Percentiles rank a stretch among this genome's conserved stretches.
Conservation (phyloP, 2,888 invertebrate species). For the Eulithis prunata region DNA sequence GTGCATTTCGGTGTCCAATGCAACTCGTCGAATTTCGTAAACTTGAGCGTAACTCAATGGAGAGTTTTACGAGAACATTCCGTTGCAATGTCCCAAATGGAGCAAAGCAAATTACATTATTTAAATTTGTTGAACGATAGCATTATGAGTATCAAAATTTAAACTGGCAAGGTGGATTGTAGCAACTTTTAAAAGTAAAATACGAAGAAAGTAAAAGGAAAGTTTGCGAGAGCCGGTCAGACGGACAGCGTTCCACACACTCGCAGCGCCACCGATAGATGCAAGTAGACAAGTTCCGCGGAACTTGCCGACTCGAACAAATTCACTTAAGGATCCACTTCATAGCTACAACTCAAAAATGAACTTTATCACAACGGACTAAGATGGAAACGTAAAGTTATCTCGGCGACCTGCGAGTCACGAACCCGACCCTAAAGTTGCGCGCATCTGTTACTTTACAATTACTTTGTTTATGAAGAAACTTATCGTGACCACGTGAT, state of each 20-base stretch:
- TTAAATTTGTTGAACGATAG: too few relatives aligned
- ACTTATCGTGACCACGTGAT: conserved; percentile 22
- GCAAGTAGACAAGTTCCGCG: conserved; percentile 19
- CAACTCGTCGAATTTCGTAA: conserved; percentile 8
- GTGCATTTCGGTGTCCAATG: conserved; percentile 22
- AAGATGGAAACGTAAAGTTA: conserved; percentile 14
- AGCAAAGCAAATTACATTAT: too few relatives aligned
- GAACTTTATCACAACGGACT: conserved; percentile 22
- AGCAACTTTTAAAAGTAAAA: conserved; percentile 4
- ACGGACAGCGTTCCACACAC: neutral
- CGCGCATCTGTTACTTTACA: conserved; percentile 37
- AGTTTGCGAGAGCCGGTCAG: conserved; percentile 7
- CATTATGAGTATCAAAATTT: too few relatives aligned
- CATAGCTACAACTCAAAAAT: conserved; percentile 7
- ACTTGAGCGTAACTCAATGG: conserved; percentile 14
- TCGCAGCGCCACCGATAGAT: conserved; percentile 14
- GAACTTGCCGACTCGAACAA: conserved; percentile 22
- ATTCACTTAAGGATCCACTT: conserved; percentile 29
- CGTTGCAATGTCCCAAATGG: too few relatives aligned
- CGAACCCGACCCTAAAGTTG: conserved; percentile 28
- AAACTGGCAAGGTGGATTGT: too few relatives aligned
- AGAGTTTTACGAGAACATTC: neutral
- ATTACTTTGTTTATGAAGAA: conserved; percentile 32
- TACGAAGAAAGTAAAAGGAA: conserved; percentile 12
- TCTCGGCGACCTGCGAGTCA: conserved; percentile 16